phyloP scores from a whole-genome alignment of 2,888 invertebrate species.

The Limnephilus auricula region DNA sequence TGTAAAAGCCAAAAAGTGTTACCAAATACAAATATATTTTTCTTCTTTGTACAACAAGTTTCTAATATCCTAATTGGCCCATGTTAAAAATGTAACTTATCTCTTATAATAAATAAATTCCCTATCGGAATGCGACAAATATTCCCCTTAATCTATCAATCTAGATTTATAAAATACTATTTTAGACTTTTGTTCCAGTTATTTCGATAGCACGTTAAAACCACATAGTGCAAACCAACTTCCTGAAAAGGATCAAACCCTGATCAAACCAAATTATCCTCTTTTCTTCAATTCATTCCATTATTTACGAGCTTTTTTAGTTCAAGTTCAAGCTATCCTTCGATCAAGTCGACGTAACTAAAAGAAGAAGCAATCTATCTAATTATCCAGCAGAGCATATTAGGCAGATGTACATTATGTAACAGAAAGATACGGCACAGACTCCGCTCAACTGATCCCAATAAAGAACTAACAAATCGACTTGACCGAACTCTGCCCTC shows the following conservation, averaged over 20 bases:
- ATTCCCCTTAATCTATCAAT: background rate
- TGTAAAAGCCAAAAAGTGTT: too few relatives aligned
- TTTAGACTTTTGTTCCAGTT: background rate
- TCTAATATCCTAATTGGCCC: too few relatives aligned
- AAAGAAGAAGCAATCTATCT: constrained; percentile 3
- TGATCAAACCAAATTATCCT: background rate
- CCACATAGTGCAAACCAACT: background rate
- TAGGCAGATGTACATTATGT: constrained; percentile 38
- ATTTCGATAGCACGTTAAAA: background rate
- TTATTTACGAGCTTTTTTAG: constrained; percentile 2
- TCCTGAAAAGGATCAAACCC: background rate
- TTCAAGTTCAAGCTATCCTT: background rate
- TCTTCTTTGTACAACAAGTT: too few relatives aligned
- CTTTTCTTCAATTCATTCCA: background rate
- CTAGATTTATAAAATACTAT: too few relatives aligned
- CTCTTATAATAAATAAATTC: too few relatives aligned
- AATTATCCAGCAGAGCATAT: constrained; percentile 25
- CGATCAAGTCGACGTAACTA: background rate
- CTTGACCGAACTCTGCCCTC: constrained; percentile 58
- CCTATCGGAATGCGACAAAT: too few relatives aligned
- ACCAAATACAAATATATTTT: too few relatives aligned
- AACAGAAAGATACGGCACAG: constrained; percentile 6
- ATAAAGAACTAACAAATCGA: constrained; percentile 64
- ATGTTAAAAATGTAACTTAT: too few relatives aligned
- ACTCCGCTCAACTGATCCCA: constrained; percentile 52